These are phyloP conservation scores for Parus major DNA, from an alignment of 2,113 vertebrate species.

Conservation along the genomic window DNA sequence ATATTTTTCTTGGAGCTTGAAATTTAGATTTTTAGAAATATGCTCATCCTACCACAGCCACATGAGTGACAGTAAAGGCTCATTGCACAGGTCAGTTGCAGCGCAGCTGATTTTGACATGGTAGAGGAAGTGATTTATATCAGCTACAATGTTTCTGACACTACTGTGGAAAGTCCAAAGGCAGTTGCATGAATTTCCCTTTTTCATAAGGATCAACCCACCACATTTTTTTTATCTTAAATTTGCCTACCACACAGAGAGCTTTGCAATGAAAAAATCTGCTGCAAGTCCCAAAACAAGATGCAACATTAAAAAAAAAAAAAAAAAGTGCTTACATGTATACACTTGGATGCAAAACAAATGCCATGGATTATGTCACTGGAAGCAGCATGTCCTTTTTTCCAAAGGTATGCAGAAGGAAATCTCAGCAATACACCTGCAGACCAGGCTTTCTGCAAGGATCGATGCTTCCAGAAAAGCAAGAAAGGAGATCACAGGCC, in stretches of 20 bases:
- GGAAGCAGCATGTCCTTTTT: not conserved
- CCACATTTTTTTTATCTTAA: not conserved
- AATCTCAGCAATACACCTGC: not conserved
- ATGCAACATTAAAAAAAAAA: not conserved
- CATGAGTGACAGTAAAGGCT: not conserved
- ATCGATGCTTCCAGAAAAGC: not conserved
- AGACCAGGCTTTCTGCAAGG: conserved; percentile 8
- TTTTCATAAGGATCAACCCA: not conserved
- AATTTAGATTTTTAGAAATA: not conserved
- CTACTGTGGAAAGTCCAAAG: not conserved
- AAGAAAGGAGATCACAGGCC: conserved; percentile 13
- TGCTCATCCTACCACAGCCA: not conserved
- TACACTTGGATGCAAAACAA: not conserved
- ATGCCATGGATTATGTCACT: not conserved
- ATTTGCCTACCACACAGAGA: not conserved
- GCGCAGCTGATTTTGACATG: not conserved
- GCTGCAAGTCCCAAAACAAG: not conserved
- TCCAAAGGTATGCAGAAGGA: not conserved
- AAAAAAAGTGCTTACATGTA: not conserved
- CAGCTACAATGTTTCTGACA: not conserved
- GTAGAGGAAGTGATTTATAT: not conserved
- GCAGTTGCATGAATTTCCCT: not conserved
- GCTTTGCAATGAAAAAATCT: not conserved
- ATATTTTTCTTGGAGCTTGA: not conserved
- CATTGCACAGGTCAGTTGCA: not conserved